phyloP scores from a whole-genome alignment of 2,113 vertebrate genomes.

The Anolis sagrei region DNA sequence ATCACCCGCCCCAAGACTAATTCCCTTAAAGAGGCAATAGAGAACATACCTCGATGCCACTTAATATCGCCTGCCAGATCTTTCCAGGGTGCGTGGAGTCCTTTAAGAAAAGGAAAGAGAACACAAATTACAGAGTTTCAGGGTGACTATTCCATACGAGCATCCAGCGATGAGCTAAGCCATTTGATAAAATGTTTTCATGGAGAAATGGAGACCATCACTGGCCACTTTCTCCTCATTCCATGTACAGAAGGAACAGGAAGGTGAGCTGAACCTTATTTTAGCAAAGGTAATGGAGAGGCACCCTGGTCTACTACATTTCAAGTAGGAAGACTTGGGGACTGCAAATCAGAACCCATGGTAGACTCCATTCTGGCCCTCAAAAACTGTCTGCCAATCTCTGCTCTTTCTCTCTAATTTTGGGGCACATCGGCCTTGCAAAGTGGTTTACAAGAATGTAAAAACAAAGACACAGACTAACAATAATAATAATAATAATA shows the following conservation, averaged over 20 bases:
- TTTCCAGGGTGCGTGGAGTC: background rate
- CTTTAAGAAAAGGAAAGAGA: background rate
- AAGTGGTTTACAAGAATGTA: background rate
- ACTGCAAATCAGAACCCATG: too few relatives aligned
- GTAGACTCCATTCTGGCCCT: too few relatives aligned
- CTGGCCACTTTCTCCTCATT: too few relatives aligned
- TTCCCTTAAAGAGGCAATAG: background rate
- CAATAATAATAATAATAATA: too few relatives aligned
- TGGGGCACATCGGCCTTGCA: background rate
- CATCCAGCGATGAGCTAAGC: background rate
- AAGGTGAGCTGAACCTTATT: too few relatives aligned
- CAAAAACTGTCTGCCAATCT: too few relatives aligned
- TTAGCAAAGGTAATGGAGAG: too few relatives aligned
- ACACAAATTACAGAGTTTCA: background rate
- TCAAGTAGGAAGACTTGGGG: too few relatives aligned
- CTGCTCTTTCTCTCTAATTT: too few relatives aligned
- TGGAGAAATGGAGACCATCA: background rate
- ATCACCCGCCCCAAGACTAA: background rate
- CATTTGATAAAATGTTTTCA: background rate
- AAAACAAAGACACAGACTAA: background rate
- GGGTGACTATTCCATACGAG: background rate
- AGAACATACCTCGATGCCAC: background rate
- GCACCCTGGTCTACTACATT: too few relatives aligned
- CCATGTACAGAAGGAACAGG: too few relatives aligned
- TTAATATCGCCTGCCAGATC: background rate